Evolutionary conservation across 2,797 vertebrate genomes (phyloP), one percentile per base, ranked within the genome.

Genomic region (Balearica regulorum): DNA sequence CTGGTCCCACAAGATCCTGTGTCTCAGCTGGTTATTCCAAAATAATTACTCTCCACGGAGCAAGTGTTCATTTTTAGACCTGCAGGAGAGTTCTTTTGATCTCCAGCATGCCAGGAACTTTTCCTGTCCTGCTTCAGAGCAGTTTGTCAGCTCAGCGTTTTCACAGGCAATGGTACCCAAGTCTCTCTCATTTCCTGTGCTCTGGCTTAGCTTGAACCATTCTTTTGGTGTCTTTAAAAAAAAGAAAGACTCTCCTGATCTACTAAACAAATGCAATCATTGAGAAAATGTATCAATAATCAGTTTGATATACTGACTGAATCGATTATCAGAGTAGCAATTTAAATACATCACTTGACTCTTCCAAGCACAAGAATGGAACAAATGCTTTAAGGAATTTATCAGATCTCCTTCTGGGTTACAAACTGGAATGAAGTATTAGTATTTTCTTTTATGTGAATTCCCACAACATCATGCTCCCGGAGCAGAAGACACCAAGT

Each of bases 1-100:
- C 60, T 76, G 55, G 64, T 89, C 84, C 89, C 92, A 85, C 44
- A 92, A 48, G 72, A 57, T 95, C 57, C 41, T 57, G 18, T 80
- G 72, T 93, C 82, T 95, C 94, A 93, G 94, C 71, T 93, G 94
- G 64, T 61, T 93, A 60, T 73, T 92, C 68, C 61, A 87, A 87
- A 68, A 93, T 91, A 96, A 97, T 96, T 96, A 87, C 64, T 97
- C 87, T 96, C 94, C 84, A 64, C 0, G 17, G 95, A 96, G 87
- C 68, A 90, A 90, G 71, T 43, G 21, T 46, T 96, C 84, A 73
- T 91, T 96, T 94, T 94, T 73, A 94, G 73, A 88, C 76, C 91
- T 94, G 80, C 68, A 69, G 77, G 46, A 96, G 28, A 90, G 72
- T 77, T 89, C 62, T 90, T 95, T 94, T 96, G 90, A 96, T 95